A percentile compares a stretch with the other conserved stretches of the same genome.
These are phyloP conservation scores for Bacillus rossius DNA, from an alignment of 1,140 invertebrate species.

Conservation along the genomic window DNA sequence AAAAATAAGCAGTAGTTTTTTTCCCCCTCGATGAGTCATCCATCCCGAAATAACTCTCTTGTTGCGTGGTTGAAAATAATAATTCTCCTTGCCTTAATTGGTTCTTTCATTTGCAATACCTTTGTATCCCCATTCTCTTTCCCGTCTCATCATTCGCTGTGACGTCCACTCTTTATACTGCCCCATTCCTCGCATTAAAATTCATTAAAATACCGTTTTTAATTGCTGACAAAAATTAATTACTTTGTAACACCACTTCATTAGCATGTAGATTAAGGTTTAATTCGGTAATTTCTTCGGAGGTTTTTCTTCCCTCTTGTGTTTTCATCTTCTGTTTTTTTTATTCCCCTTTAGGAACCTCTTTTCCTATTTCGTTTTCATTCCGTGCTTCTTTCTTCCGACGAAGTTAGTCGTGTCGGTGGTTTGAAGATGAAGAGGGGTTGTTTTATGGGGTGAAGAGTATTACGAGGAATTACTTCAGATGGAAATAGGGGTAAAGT, in stretches of 20 bases:
- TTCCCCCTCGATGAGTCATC: too few species aligned
- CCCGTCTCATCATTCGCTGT: background rate
- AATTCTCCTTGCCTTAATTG: conserved; percentile 3
- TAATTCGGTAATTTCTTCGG: conserved; percentile 20
- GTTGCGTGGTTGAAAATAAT: too few species aligned
- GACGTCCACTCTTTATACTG: background rate
- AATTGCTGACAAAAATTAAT: conserved; percentile 21
- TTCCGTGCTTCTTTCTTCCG: conserved; percentile 6
- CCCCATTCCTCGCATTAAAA: conserved; percentile 13
- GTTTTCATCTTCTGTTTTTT: conserved; percentile 25
- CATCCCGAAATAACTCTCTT: too few species aligned
- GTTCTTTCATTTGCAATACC: conserved; percentile 3
- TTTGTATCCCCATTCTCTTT: background rate
- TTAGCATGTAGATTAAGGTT: conserved; percentile 22
- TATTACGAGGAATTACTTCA: too few species aligned
- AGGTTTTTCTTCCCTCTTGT: conserved; percentile 30
- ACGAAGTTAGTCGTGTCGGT: conserved; percentile 7
- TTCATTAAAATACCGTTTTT: conserved; percentile 22
- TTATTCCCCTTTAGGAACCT: conserved; percentile 4
- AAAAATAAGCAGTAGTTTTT: too few species aligned
- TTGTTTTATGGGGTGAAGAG: too few species aligned
- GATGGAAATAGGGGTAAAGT: too few species aligned
- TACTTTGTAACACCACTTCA: conserved; percentile 20
- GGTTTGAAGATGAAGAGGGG: background rate
- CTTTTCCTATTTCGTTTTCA: background rate